Conservation (phyloP, 2,888 invertebrate species). For the Morpho deidamia region DNA sequence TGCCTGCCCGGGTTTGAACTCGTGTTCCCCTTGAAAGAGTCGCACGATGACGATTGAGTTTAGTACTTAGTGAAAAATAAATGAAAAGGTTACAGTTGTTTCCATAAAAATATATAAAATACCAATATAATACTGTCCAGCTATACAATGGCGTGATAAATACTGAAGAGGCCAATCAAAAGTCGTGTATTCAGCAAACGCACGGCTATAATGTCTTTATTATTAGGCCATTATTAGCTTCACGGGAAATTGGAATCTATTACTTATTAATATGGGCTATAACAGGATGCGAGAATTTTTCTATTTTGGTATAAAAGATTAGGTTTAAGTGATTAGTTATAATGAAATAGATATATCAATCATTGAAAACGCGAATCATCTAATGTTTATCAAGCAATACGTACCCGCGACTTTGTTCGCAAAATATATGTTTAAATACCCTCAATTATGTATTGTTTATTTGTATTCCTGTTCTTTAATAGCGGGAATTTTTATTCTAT, state of each 20-base stretch:
- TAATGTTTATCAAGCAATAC: too few relatives aligned
- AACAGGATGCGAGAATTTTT: not conserved
- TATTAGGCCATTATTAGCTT: conserved; percentile 3
- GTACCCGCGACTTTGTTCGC: too few relatives aligned
- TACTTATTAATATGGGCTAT: not conserved
- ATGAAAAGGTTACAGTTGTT: too few relatives aligned
- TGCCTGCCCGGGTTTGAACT: too few relatives aligned
- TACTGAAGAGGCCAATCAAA: conserved; percentile 20
- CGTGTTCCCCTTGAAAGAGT: too few relatives aligned
- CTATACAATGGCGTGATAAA: conserved; percentile 12
- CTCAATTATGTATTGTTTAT: too few relatives aligned
- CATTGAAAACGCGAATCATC: not conserved
- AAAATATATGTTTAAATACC: too few relatives aligned
- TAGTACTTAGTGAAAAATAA: too few relatives aligned
- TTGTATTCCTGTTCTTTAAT: too few relatives aligned
- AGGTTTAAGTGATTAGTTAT: conserved; percentile 20
- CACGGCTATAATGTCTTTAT: conserved; percentile 15
- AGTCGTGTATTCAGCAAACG: conserved; percentile 18
- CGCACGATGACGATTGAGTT: too few relatives aligned
- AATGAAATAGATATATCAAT: conserved; percentile 11
- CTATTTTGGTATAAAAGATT: conserved; percentile 2
- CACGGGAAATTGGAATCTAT: conserved; percentile 2
- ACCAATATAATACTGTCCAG: conserved; percentile 2
- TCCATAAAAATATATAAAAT: not conserved
- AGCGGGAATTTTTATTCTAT: too few relatives aligned